Evolutionary conservation across 2,113 vertebrate genomes (phyloP).

Genomic region (Megaceryle torquata): DNA sequence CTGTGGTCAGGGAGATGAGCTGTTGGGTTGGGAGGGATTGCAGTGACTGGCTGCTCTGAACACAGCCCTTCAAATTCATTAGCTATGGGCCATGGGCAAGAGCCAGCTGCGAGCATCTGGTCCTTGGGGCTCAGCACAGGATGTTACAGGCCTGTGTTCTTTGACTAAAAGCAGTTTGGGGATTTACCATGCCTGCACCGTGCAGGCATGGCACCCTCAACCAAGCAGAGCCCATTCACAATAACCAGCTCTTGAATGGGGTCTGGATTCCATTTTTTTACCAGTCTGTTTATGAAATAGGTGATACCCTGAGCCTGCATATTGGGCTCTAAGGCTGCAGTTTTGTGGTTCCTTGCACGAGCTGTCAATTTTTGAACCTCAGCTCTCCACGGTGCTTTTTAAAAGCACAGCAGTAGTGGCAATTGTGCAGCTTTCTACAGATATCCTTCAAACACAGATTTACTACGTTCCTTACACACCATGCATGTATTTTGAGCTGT

Average conservation of each 20-base stretch:
- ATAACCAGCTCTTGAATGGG: not conserved
- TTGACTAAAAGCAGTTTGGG: not conserved
- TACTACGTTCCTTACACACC: not conserved
- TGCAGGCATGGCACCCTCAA: not conserved
- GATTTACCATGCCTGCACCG: not conserved
- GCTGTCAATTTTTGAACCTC: not conserved
- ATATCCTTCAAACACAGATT: not conserved
- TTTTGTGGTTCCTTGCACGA: not conserved
- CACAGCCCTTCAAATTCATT: not conserved
- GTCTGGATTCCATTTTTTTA: not conserved
- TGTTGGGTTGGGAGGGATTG: not conserved
- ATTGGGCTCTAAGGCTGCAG: not conserved
- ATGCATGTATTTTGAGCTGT: not conserved
- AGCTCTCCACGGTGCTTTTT: not conserved
- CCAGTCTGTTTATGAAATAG: not conserved
- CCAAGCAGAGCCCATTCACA: not conserved
- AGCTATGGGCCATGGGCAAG: not conserved
- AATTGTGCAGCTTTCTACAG: not conserved
- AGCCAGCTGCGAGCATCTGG: constrained; percentile 46
- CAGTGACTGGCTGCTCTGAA: not conserved
- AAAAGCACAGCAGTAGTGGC: not conserved
- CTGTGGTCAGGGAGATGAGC: not conserved
- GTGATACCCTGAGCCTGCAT: not conserved
- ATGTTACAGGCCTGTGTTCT: not conserved
- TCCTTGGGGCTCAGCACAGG: not conserved